Base-by-base conservation (phyloP, 2,888 invertebrate species). In the Dermolepida albohirtum region DNA sequence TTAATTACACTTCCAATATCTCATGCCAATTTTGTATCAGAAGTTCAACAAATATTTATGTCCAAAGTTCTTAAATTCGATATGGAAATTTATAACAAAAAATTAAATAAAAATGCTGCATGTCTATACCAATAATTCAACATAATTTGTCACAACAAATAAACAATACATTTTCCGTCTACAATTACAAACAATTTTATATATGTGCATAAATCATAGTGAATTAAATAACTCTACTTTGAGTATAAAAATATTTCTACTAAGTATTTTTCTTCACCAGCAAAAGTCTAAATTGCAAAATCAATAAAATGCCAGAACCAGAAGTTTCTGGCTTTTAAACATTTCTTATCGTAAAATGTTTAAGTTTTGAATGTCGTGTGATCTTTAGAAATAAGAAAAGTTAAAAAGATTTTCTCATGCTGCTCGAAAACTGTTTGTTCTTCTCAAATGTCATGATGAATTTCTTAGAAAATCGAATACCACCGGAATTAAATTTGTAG, bases 231-330 rank as follows among this genome's bases (percentile, higher is more conserved):
- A 2, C 22, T 51, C 17, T 14, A 51, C 8, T 17, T n/a, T 6
- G 51, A 51, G n/a, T 49, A 49, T 11, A 34, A 6, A 34, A 34
- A 34, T 34, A 34, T 34, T 34, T 5, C 10, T 34, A 34, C 34
- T 34, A 7, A 2, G 10, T 34, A 39, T 54, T 54, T 10, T 34
- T 17, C 17, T 54, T 40, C 54, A 39, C 17, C 39, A 14, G 7
- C 59, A 10, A 12, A 16, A 49, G 34, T 39, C 34, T 62, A 62
- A 62, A 47, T 49, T 62, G 47, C 47, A 62, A 62, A 62, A 34
- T 62, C 59, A 49, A 62, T 62, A 47, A 62, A 62, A 62, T 49
- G 47, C 39, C 59, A 62, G 44, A 34, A 29, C 22, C 34, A 41
- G 17, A 43, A 47, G 34, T 39, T 34, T 34, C 34, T 49, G 8